Conservation (phyloP, 2,888 invertebrate species). For the Alentia gelatinosa region DNA sequence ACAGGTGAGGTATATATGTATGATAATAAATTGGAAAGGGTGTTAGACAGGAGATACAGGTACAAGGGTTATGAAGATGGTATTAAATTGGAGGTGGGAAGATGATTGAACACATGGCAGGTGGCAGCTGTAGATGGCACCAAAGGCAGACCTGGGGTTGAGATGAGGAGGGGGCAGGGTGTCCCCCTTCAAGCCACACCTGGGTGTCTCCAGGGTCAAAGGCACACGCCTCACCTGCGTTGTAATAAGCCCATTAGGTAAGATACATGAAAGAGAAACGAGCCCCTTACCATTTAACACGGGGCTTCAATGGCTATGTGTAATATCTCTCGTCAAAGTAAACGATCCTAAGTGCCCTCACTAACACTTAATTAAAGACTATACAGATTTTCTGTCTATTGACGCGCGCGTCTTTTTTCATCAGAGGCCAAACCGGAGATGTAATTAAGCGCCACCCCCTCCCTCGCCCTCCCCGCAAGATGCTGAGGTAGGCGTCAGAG, state of each 20-base stretch:
- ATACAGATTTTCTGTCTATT: not conserved
- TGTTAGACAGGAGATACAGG: not conserved
- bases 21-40: no score
- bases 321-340: slow-evolving; percentile 6
- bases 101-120: not conserved
- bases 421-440: no score
- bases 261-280: not conserved
- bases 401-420: no score
- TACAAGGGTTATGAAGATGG: not conserved
- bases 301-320: not conserved
- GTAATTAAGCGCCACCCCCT: not conserved
- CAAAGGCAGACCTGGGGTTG: no score
- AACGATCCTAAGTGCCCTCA: not conserved
- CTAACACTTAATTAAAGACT: not conserved
- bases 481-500: not conserved
- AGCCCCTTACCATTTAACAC: not conserved
- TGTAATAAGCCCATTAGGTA: slow-evolving; percentile 34
- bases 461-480: no score
- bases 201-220: not conserved
- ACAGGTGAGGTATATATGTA: no score
- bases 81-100: not conserved
- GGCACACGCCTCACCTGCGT: not conserved
- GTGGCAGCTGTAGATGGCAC: no score
- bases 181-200: not conserved
- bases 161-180: no score